Percentiles rank a stretch among this genome's conserved stretches.
Conservation (phyloP, 2,113 vertebrate genomes). For the Nipponia nippon region DNA sequence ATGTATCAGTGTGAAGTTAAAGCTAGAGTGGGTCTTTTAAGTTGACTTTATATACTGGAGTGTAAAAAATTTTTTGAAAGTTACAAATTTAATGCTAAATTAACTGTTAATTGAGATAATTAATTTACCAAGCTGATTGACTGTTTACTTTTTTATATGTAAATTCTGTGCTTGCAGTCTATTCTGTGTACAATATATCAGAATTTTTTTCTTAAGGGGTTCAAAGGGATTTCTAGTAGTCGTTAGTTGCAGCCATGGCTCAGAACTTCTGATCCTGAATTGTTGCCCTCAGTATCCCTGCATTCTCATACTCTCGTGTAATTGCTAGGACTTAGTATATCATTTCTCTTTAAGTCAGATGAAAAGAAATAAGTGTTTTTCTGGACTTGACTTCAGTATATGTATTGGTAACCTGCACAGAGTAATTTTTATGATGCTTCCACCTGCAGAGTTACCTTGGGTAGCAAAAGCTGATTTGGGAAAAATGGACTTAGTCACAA, state of each 20-base stretch:
- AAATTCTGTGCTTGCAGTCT: not conserved
- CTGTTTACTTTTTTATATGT: not conserved
- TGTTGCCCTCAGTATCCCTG: not conserved
- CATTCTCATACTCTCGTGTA: not conserved
- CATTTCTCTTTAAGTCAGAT: not conserved
- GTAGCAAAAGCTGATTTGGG: not conserved
- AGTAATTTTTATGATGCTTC: not conserved
- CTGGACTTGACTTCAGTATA: not conserved
- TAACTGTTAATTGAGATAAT: not conserved
- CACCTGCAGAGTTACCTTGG: not conserved
- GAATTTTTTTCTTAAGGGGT: not conserved
- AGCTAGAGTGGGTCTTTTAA: not conserved
- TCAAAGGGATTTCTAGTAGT: not conserved
- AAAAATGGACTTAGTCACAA: not conserved
- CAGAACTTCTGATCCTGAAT: not conserved
- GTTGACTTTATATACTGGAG: not conserved
- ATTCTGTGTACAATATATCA: not conserved
- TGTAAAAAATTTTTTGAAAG: not conserved
- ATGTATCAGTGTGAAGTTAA: rapidly evolving
- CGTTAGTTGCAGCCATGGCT: not conserved
- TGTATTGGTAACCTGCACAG: not conserved
- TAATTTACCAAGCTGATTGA: not conserved
- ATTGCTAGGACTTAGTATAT: not conserved
- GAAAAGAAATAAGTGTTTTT: not conserved
- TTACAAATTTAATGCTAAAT: not conserved